Conservation (phyloP, 2,113 vertebrate genomes). For the Machaerirhynchus nigripectus region DNA sequence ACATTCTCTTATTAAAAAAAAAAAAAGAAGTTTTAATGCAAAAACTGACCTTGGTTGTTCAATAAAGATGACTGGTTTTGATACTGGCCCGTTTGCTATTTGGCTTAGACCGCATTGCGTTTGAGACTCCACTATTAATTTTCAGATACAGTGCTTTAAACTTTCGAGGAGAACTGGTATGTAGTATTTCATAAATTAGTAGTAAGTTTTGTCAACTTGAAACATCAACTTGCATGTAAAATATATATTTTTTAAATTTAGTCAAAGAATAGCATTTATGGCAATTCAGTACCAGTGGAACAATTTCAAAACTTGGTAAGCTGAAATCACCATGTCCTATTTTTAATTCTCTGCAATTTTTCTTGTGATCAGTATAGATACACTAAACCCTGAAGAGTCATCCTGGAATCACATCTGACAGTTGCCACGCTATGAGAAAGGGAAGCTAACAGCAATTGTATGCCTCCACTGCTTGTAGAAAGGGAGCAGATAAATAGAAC, state of each 20-base stretch:
- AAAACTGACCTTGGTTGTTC: background rate
- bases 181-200: background rate
- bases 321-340: background rate
- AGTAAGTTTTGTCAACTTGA: background rate
- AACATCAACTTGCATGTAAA: background rate
- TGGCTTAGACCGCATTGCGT: background rate
- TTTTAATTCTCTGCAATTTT: background rate
- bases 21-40: background rate
- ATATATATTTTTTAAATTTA: background rate
- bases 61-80: background rate
- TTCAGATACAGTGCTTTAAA: background rate
- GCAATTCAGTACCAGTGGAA: background rate
- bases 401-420: background rate
- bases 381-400: background rate
- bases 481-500: background rate
- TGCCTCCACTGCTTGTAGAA: background rate
- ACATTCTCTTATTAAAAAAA: too few relatives aligned
- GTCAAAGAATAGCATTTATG: background rate
- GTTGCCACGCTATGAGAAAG: background rate
- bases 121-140: background rate
- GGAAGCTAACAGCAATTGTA: background rate
- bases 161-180: background rate
- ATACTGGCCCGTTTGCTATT: background rate
- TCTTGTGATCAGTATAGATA: background rate
- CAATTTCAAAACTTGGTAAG: background rate